Conservation (phyloP, 2,797 vertebrate genomes). For the Brachyrhaphis roseni region DNA sequence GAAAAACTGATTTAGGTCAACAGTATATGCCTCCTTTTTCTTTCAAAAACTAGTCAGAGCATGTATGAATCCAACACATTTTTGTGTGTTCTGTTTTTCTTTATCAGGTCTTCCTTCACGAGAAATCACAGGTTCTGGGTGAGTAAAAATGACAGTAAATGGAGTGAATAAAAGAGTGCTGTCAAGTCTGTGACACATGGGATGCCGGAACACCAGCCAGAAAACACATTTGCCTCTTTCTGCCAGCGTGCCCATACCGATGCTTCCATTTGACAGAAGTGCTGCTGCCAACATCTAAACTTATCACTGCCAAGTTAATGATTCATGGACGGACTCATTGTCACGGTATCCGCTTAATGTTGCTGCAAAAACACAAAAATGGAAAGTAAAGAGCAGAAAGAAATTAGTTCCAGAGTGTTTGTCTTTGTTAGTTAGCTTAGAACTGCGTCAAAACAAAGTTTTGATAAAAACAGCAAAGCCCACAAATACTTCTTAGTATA, state of each 20-base stretch:
- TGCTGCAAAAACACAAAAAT: conserved; percentile 1
- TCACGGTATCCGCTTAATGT: conserved; percentile 23
- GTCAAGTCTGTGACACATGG: conserved; percentile 65
- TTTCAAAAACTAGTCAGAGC: not conserved
- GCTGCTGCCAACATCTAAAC: conserved; percentile 59
- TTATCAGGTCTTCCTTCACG: conserved; percentile 34
- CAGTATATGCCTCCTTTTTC: not conserved
- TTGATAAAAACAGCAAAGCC: not conserved
- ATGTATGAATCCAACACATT: not conserved
- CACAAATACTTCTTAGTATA: not conserved
- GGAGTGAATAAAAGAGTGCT: conserved; percentile 61
- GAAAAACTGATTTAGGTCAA: not conserved
- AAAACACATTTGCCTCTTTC: conserved; percentile 40
- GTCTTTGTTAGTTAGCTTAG: not conserved
- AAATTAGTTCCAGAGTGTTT: not conserved
- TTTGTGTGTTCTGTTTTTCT: conserved; percentile 48
- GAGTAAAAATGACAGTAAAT: conserved; percentile 56
- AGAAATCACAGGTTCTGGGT: conserved; percentile 44
- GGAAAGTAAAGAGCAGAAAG: not conserved
- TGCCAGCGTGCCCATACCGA: conserved; percentile 50
- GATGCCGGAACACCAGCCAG: conserved; percentile 50
- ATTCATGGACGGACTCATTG: conserved; percentile 50
- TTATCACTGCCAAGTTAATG: conserved; percentile 47
- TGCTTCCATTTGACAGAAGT: conserved; percentile 54
- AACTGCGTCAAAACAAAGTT: not conserved